Conservation (phyloP, 1,140 invertebrate species). For the Drosophila athabasca region DNA sequence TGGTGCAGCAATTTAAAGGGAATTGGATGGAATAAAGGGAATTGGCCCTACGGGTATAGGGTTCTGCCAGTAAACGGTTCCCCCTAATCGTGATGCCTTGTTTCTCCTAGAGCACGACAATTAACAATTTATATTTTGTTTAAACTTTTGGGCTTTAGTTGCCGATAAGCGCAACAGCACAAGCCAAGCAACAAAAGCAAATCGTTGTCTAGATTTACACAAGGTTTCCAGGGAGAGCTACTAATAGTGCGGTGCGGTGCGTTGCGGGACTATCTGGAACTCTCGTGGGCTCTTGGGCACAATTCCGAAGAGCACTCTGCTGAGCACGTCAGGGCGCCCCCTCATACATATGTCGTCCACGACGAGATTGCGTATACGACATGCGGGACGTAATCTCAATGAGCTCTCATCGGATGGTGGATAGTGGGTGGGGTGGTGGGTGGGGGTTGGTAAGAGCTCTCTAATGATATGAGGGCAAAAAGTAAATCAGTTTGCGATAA, state of each 20-base stretch:
- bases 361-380: slow-evolving; percentile 35
- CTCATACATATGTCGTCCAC: no score
- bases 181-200: neutral
- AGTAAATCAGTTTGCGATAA: no score
- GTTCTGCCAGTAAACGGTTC: neutral
- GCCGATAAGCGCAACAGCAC: slow-evolving; percentile 60
- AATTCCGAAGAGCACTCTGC: slow-evolving; percentile 6
- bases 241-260: no score
- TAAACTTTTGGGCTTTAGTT: slow-evolving; percentile 49
- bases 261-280: no score
- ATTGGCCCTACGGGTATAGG: no score
- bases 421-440: no score
- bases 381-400: slow-evolving; percentile 24
- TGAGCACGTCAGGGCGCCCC: neutral
- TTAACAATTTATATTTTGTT: slow-evolving; percentile 35
- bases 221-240: slow-evolving; percentile 19
- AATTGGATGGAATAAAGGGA: no score
- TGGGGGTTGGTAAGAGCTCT: no score
- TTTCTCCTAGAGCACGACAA: slow-evolving; percentile 5
- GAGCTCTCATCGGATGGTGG: slow-evolving; percentile 1
- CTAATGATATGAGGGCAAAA: no score
- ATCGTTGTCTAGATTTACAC: slow-evolving; percentile 68
- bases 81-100: neutral
- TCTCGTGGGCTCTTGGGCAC: neutral
- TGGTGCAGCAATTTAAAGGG: no score